A percentile compares a stretch with the other conserved stretches of the same genome.
These are phyloP conservation scores for Dipodomys stephensi DNA, from an alignment of 2,113 vertebrate genomes.

Conservation along the genomic window DNA sequence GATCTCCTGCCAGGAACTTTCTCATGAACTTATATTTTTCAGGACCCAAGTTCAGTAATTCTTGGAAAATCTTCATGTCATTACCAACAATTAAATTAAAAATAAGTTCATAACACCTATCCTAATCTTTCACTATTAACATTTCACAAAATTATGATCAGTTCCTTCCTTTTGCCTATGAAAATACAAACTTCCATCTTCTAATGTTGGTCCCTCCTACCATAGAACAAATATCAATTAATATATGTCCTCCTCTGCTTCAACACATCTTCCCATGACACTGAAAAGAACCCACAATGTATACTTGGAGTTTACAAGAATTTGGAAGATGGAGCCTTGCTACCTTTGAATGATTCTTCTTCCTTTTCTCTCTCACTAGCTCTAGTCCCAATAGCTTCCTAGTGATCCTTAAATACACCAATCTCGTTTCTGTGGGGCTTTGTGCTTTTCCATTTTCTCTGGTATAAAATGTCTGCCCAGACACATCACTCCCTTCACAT, in stretches of 20 bases:
- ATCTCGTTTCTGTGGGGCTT: background rate
- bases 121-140: background rate
- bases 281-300: background rate
- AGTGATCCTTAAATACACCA: background rate
- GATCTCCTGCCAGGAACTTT: background rate
- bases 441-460: background rate
- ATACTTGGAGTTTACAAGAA: background rate
- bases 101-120: background rate
- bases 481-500: background rate
- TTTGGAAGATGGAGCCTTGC: fast-evolving
- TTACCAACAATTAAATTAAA: background rate
- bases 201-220: background rate
- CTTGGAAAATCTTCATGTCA: background rate
- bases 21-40: background rate
- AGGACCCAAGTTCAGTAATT: background rate
- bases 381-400: background rate
- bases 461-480: background rate
- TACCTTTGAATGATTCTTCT: background rate
- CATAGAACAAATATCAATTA: background rate
- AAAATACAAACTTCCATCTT: background rate
- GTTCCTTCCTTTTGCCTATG: background rate
- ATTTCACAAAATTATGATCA: background rate
- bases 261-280: background rate
- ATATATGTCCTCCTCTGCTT: background rate
- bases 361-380: background rate